Base-by-base conservation (phyloP, 2,888 invertebrate genomes). In the Nomada fucata region DNA sequence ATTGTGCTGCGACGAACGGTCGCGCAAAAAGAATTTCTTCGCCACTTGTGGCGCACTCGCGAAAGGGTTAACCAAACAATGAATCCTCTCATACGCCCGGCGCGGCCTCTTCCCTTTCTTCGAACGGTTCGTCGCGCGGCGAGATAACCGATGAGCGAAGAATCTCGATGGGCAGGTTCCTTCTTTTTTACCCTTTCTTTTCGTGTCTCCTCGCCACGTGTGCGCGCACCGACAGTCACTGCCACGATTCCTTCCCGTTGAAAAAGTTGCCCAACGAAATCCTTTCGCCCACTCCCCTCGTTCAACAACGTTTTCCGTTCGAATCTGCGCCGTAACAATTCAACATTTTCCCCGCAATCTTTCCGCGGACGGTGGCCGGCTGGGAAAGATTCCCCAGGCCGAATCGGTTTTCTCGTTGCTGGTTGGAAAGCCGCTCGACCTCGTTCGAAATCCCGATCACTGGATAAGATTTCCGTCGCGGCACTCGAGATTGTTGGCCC, bases 161-260 rank as follows among this genome's bases (percentile, higher is more conserved):
- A 55, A 59, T 59, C 59, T 29, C 69, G 59, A 69, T 69, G 70
- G 36, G 15, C 70, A 60, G 50, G 60, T 70, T 60, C 60, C 20
- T 50, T 36, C 60, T 60, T 50, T 60, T 60, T 36, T 70, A 36
- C 10, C 64, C 5, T 64, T 64, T 64, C n/a, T 26, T 64, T 64
- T 50, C 64, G 50, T 64, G 26, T 26, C 26, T 26, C 26, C 7
- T 7, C 36, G 7, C 36, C 7, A 7, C 36, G 36, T 7, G 1
- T 7, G 36, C 5, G 5, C n/a, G 13, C 15, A 36, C n/a, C 60
- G 60, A 70, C 70, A 60, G 70, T 70, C 70, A 60, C 60, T 1
- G 44, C 18, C 15, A 26, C 47, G 29, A 60, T 60, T 36, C 50
- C 50, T 50, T 50, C 44, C 13, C 50, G 3, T 29, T 15, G 13